A percentile compares a stretch with the other conserved stretches of the same genome.
Conservation (phyloP, 2,888 invertebrate species). For the Leucoma salicis region DNA sequence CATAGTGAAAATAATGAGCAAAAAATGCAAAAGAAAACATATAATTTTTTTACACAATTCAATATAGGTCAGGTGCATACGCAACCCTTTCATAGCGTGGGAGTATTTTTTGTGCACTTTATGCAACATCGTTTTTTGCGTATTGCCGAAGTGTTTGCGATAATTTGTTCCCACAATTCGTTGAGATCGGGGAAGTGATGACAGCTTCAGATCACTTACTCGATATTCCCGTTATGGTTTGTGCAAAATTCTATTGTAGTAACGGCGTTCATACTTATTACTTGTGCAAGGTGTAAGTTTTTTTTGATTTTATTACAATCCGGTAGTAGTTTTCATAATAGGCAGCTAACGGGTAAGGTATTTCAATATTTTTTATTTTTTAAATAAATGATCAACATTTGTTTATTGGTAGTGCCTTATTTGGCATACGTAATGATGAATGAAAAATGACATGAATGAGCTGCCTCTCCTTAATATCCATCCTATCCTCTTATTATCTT, state of each 20-base stretch:
- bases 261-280: constrained; percentile 29
- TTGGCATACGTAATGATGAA: too few species aligned
- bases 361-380: too few species aligned
- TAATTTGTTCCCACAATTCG: constrained; percentile 80
- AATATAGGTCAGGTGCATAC: constrained; percentile 81
- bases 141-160: constrained; percentile 72
- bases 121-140: constrained; percentile 67
- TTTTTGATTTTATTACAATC: constrained; percentile 16
- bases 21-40: constrained; percentile 71
- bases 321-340: constrained; percentile 10
- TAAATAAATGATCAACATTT: too few species aligned
- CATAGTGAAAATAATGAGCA: constrained; percentile 66
- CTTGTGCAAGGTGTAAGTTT: constrained; percentile 31
- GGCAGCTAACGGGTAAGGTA: constrained; percentile 25
- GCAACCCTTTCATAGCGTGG: constrained; percentile 80
- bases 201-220: constrained; percentile 66
- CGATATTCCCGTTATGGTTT: constrained; percentile 57
- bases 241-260: constrained; percentile 25
- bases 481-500: too few species aligned
- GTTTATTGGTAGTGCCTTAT: too few species aligned
- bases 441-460: too few species aligned
- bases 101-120: constrained; percentile 73
- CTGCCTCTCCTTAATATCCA: too few species aligned
- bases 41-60: constrained; percentile 53
- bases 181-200: constrained; percentile 70